phyloP scores from a whole-genome alignment of 2,113 vertebrate species.

The Pedionomus torquatus region DNA sequence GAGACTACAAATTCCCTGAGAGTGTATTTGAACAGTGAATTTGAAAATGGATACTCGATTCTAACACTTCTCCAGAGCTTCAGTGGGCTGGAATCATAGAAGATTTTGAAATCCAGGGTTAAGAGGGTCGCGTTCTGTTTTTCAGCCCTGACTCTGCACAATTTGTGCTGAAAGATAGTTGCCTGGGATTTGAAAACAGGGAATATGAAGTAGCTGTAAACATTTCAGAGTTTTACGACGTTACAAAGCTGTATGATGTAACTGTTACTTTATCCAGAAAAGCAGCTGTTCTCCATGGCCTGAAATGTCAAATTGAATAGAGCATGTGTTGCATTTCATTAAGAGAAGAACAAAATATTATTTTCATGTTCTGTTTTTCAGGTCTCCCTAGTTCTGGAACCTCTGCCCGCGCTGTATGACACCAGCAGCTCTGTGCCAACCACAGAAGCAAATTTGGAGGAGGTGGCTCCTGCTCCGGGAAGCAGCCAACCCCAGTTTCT shows the following conservation, averaged over 20 bases:
- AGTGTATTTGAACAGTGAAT: not conserved
- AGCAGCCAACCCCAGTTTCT: constrained; percentile 23
- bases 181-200: not conserved
- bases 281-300: not conserved
- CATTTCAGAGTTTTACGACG: not conserved
- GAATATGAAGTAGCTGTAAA: not conserved
- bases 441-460: constrained; percentile 65
- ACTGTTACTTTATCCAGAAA: not conserved
- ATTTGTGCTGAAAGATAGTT: not conserved
- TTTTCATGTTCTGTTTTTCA: constrained; percentile 41
- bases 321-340: not conserved
- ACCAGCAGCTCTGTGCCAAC: constrained; percentile 75
- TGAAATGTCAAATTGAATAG: not conserved
- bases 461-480: constrained; percentile 8
- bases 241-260: not conserved
- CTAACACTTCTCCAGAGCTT: not conserved
- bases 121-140: not conserved
- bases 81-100: not conserved
- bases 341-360: rapidly evolving
- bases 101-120: not conserved
- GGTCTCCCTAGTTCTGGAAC: constrained; percentile 88
- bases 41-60: not conserved
- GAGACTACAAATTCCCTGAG: not conserved
- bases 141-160: not conserved
- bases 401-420: constrained; percentile 82